Evolutionary conservation across 1,140 invertebrate species (phyloP).

Genomic region (Zaprionus capensis): DNA sequence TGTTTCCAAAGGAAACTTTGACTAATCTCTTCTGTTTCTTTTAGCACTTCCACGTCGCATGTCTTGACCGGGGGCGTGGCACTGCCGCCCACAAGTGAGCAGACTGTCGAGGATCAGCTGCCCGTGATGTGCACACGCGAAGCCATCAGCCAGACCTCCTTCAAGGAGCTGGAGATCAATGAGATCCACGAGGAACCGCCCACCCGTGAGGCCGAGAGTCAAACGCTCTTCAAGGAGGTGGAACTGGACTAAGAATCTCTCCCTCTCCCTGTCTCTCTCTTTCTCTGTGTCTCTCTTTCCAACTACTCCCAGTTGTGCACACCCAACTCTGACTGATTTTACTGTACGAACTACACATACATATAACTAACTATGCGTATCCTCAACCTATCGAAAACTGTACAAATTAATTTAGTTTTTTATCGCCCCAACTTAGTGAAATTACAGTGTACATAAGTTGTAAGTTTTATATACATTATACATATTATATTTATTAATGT

Average conservation of each 20-base stretch:
- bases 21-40: not conserved
- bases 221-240: slow-evolving; percentile 53
- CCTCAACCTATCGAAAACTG: slow-evolving; percentile 38
- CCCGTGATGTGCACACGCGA: slow-evolving; percentile 26
- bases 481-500: slow-evolving; percentile 20
- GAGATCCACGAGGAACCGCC: slow-evolving; percentile 40
- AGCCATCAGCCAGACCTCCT: slow-evolving; percentile 48
- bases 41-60: slow-evolving; percentile 41
- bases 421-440: slow-evolving; percentile 17
- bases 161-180: slow-evolving; percentile 49
- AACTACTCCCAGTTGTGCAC: slow-evolving; percentile 2
- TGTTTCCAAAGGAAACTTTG: not conserved
- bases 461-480: slow-evolving; percentile 27
- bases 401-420: slow-evolving; percentile 44
- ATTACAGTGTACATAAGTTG: slow-evolving; percentile 48
- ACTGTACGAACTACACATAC: slow-evolving; percentile 25
- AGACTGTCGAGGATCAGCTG: slow-evolving; percentile 33
- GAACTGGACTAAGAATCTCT: slow-evolving; percentile 52
- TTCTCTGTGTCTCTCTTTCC: not conserved
- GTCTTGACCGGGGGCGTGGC: slow-evolving; percentile 18
- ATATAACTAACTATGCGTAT: slow-evolving; percentile 20
- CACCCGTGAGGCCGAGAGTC: slow-evolving; percentile 32
- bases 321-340: slow-evolving; percentile 42
- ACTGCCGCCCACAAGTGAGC: slow-evolving; percentile 51
- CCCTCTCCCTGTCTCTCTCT: not conserved